These are phyloP conservation scores for Craseonycteris thonglongyai DNA, from an alignment of 2,113 vertebrate species.

Conservation along the genomic window DNA sequence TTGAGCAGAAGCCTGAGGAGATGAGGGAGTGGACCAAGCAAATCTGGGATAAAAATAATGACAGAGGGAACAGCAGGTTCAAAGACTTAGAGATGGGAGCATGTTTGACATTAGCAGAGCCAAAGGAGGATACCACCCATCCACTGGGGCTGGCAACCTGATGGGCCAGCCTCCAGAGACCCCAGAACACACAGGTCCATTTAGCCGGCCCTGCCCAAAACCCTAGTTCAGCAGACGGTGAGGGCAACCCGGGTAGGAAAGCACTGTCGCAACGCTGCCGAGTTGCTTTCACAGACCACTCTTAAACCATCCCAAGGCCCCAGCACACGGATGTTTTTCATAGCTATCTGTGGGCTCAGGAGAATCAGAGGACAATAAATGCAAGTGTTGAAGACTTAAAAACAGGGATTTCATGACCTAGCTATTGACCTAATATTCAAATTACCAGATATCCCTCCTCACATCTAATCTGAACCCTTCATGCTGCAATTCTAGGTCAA, in stretches of 20 bases:
- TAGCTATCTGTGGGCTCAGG: not conserved
- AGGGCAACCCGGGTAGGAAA: not conserved
- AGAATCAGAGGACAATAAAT: not conserved
- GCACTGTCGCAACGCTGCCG: rapidly evolving
- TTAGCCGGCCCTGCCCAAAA: not conserved
- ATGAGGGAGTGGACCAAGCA: rapidly evolving
- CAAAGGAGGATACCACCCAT: not conserved
- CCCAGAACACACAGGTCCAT: not conserved
- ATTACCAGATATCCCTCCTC: not conserved
- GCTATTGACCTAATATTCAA: not conserved
- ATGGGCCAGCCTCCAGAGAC: not conserved
- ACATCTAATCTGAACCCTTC: not conserved
- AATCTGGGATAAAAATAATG: not conserved
- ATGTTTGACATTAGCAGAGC: too few relatives aligned
- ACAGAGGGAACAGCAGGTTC: not conserved
- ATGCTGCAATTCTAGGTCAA: not conserved
- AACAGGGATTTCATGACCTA: not conserved
- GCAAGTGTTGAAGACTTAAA: not conserved
- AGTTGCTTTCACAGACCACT: not conserved
- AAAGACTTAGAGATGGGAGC: not conserved
- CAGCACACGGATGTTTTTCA: not conserved
- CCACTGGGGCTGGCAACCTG: rapidly evolving
- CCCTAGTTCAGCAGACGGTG: not conserved
- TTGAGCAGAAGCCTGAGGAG: not conserved
- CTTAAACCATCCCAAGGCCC: rapidly evolving